Conservation (phyloP, 2,113 vertebrate genomes). For the Lipophrys pholis region DNA sequence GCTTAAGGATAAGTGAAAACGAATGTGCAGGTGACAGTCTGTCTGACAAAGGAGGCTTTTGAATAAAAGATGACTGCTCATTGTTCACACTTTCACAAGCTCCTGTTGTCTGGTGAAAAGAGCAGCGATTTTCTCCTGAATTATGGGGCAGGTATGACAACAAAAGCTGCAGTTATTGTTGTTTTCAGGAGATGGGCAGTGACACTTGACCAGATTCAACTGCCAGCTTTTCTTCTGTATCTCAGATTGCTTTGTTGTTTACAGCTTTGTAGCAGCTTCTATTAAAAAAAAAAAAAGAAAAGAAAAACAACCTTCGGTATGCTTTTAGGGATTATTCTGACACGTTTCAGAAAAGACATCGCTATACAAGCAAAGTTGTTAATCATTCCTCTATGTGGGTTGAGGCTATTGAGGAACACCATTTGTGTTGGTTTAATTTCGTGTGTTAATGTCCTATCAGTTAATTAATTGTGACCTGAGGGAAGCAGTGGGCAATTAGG, state of each 20-base stretch:
- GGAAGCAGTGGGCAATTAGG: conserved; percentile 12
- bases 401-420: not conserved
- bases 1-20: conserved; percentile 15
- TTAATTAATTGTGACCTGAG: conserved; percentile 32
- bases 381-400: not conserved
- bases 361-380: not conserved
- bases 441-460: not conserved
- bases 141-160: conserved; percentile 9
- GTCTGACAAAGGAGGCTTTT: not conserved
- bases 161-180: not conserved
- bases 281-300: not conserved
- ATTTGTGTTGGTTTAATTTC: not conserved
- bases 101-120: conserved; percentile 4
- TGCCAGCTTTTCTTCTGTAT: not conserved
- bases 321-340: too few relatives aligned
- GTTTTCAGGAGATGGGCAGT: not conserved
- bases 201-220: not conserved
- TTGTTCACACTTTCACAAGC: conserved; percentile 12
- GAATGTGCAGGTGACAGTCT: conserved; percentile 4
- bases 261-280: conserved; percentile 15
- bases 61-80: conserved; percentile 23
- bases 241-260: conserved; percentile 15
- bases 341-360: not conserved
- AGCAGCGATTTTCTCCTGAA: conserved; percentile 11
- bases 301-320: too few relatives aligned